These are phyloP conservation scores for Drosophila pseudotalamancana DNA, from an alignment of 2,888 invertebrate genomes.

Conservation along the genomic window DNA sequence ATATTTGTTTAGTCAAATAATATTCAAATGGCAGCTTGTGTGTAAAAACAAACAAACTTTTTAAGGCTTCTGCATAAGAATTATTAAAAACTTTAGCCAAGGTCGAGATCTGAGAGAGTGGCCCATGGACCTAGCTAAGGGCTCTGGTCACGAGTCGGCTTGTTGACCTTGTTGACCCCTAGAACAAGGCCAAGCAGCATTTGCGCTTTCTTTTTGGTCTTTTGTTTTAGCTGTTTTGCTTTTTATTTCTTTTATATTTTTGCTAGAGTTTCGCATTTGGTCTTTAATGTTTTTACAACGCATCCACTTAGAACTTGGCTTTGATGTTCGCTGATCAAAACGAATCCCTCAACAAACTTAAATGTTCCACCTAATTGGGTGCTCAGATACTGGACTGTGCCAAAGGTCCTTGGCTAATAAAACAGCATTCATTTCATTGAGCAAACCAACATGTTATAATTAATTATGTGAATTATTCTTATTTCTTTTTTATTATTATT, in stretches of 20 bases:
- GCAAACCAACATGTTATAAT: too few species aligned
- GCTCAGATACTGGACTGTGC: background rate
- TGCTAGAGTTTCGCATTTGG: constrained; percentile 44
- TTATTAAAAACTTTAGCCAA: constrained; percentile 11
- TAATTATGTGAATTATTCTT: too few species aligned
- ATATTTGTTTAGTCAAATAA: too few species aligned
- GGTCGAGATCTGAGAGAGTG: background rate
- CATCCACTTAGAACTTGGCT: constrained; percentile 64
- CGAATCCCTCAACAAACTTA: constrained; percentile 18
- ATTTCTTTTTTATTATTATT: too few species aligned
- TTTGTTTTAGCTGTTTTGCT: constrained; percentile 16
- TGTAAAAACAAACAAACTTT: constrained; percentile 40
- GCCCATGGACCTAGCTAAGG: background rate
- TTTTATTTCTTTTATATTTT: background rate
- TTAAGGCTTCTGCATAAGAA: constrained; percentile 14
- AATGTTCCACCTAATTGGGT: constrained; percentile 39
- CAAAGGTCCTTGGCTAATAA: background rate
- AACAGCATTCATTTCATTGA: too few species aligned
- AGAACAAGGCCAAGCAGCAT: constrained; percentile 55
- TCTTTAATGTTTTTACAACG: constrained; percentile 61
- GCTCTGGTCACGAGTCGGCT: constrained; percentile 13
- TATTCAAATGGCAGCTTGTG: constrained; percentile 58
- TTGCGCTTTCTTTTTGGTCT: constrained; percentile 17
- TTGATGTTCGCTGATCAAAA: constrained; percentile 64
- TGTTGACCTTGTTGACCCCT: constrained; percentile 28